Evolutionary conservation across 2,113 vertebrate genomes (phyloP), one percentile per base, ranked within the genome.

Genomic region (Platycercus adscitus): DNA sequence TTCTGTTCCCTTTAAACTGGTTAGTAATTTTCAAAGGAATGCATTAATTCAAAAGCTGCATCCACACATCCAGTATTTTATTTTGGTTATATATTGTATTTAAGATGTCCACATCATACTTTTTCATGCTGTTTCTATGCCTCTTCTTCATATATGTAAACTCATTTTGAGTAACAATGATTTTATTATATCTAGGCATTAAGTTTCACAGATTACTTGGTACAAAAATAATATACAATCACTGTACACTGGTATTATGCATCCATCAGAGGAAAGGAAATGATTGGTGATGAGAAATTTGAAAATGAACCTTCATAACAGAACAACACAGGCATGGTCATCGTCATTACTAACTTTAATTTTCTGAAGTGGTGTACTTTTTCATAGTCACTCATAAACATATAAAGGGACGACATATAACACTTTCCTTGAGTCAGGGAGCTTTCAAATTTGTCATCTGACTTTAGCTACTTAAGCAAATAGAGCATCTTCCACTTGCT

Each of bases 271-370:
- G 88, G 77, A 92, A 93, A 94, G 7, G 17, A 39, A 77, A 68
- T 96, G 8, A 84, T 52, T 93, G 68, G 47, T 95, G 91, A 91
- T 79, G 46, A 91, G 82, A 75, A 96, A 87, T 89, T 87, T 50
- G 58, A 91, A 94, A 86, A 13, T 76, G 69, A 96, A 81, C 31
- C 35, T 53, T 31, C 47, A 56, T 58, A 89, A 66, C 14, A 55
- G 47, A 86, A 44, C 37, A 86, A 49, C 7, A 58, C 6, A 33
- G 23, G 5, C 7, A 73, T 12, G 37, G 43, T 63, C 41, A 61
- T 43, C 7, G 46, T 44, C 19, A n/a, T 91, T 43, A 37, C 33
- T 41, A 77, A 82, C 23, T 50, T 87, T 35, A 79, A 56, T 93
- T 96, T 91, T 81, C 77, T 3, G 11, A 72, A 50, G 79, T 73